Base-by-base conservation (phyloP, 2,888 invertebrate genomes). In the Pegoplata infirma region DNA sequence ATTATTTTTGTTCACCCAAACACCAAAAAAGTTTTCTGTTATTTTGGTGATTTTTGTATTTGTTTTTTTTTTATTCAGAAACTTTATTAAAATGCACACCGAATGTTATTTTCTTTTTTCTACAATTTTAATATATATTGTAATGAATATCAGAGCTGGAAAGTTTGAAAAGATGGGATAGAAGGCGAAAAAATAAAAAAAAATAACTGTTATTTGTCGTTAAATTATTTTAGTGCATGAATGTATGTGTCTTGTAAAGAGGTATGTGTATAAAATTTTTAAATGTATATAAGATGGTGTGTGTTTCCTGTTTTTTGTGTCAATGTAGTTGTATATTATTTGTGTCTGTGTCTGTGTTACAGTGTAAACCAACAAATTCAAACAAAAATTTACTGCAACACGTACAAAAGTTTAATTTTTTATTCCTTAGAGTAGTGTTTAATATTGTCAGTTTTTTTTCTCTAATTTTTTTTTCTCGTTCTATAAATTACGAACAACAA, bases 351-450 rank as follows among this genome's bases (percentile, higher is more conserved):
- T 32, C 14, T 46, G 58, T 21, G 16, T 53, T 21, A n/a, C n/a
- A 14, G 46, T 28, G 19, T 61, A 55, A n/a, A n/a, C n/a, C n/a
- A n/a, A n/a, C n/a, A n/a, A n/a, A n/a, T n/a, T n/a, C n/a, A n/a
- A n/a, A n/a, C n/a, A n/a, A n/a, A 63, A 59, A 69, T 69, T 68
- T 63, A 69, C 55, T 74, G 59, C 66, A 67, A 67, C 74, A 74
- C 74, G 74, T 74, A 67, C 59, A 67, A 40, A 51, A 36, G 51
- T 74, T 66, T 46, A 74, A 58, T 67, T 59, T 64, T 66, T 28
- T 28, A 58, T 59, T 59, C 21, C 10, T 3, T 17, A 8, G 25
- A 5, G 25, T 25, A 46, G 14, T 46, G 46, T 16, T 16, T 16
- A 46, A 46, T 46, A n/a, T 6, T 46, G 46, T 14, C 14, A 46